A percentile compares a stretch with the other conserved stretches of the same genome.
These are phyloP conservation scores for Gorsachius goisagi DNA, from an alignment of 2,113 vertebrate species.

Conservation along the genomic window DNA sequence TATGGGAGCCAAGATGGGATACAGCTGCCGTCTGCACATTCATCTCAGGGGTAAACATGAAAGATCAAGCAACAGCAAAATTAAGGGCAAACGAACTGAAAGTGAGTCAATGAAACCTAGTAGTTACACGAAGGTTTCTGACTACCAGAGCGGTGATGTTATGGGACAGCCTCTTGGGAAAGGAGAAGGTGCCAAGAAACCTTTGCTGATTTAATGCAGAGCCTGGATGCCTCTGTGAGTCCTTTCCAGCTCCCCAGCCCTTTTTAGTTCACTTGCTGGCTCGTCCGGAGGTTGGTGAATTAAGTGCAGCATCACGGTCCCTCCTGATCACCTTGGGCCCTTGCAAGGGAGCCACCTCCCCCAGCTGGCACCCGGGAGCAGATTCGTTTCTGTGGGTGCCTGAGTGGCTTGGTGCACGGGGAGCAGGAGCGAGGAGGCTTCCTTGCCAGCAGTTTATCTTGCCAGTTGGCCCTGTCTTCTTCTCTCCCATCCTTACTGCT, in stretches of 20 bases:
- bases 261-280: neutral
- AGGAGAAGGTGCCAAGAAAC: neutral
- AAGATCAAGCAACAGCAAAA: neutral
- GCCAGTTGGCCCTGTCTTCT: neutral
- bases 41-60: neutral
- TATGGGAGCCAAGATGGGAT: slow-evolving; percentile 12
- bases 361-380: rapidly evolving
- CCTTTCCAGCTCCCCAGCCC: neutral
- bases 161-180: neutral
- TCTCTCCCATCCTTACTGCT: neutral
- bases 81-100: neutral
- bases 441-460: neutral
- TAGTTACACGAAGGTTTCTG: neutral
- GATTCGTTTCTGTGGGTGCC: neutral
- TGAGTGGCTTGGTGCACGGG: neutral
- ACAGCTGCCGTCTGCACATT: slow-evolving; percentile 26
- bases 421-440: neutral
- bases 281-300: neutral
- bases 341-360: neutral
- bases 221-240: neutral
- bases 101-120: neutral
- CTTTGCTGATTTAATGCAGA: neutral
- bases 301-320: neutral
- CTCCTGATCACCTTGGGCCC: neutral
- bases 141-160: neutral